Evolutionary conservation across 1,140 invertebrate genomes (phyloP).

Genomic region (Heterodera carotae): DNA sequence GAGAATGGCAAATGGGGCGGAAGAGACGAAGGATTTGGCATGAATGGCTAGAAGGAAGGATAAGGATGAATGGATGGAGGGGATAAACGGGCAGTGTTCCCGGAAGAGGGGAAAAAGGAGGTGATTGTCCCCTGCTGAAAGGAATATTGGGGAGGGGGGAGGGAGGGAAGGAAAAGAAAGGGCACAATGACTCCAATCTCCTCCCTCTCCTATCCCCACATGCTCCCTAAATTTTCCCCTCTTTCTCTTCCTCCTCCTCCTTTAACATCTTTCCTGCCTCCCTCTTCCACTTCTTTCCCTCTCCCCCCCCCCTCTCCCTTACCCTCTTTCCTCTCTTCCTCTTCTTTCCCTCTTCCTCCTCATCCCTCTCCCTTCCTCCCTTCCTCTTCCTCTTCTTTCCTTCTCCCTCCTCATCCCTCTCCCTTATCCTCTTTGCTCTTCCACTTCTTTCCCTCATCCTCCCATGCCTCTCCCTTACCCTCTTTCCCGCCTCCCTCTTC

Average conservation of each 20-base stretch:
- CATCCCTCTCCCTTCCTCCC: neutral
- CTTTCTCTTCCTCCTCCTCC: too few relatives aligned
- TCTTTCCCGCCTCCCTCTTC: too few relatives aligned
- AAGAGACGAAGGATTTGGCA: slow-evolving; percentile 12
- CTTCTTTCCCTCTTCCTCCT: neutral
- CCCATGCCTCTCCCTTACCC: slow-evolving; percentile 75
- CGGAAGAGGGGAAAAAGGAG: neutral
- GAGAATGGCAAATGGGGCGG: slow-evolving; percentile 7
- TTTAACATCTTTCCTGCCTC: too few relatives aligned
- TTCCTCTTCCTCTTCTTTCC: too few relatives aligned
- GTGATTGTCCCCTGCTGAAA: neutral
- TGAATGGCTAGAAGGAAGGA: too few relatives aligned
- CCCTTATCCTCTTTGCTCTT: too few relatives aligned
- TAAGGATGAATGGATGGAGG: too few relatives aligned
- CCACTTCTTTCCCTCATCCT: too few relatives aligned
- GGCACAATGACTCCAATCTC: neutral
- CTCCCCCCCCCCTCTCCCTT: neutral
- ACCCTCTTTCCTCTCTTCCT: too few relatives aligned
- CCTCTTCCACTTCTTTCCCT: neutral
- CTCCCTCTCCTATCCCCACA: too few relatives aligned
- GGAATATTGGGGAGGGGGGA: neutral
- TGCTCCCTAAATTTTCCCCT: too few relatives aligned
- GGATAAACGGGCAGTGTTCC: neutral
- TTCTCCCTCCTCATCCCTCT: neutral
- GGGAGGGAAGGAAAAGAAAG: neutral